phyloP scores from a whole-genome alignment of 2,113 vertebrate genomes.

The Etheostoma spectabile region DNA sequence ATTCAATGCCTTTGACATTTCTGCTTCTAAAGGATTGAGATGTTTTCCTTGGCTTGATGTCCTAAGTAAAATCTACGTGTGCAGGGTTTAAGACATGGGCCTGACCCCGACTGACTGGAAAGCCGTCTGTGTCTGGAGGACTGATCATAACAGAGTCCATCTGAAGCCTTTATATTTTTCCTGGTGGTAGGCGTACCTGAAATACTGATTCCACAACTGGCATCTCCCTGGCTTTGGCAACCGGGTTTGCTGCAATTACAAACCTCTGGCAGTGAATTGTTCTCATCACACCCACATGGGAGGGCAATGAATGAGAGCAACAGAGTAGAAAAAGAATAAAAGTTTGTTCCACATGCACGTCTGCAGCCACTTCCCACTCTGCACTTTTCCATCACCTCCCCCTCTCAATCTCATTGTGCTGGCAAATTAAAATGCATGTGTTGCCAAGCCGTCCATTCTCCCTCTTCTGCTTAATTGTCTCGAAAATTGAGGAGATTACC shows the following conservation, averaged over 20 bases:
- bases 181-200: conserved; percentile 50
- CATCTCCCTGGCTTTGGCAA: conserved; percentile 36
- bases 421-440: conserved; percentile 76
- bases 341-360: conserved; percentile 47
- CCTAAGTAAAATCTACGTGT: conserved; percentile 31
- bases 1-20: neutral
- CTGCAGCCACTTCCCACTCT: conserved; percentile 59
- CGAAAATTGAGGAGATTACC: conserved; percentile 81
- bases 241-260: conserved; percentile 60
- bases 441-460: conserved; percentile 79
- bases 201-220: conserved; percentile 35
- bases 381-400: conserved; percentile 63
- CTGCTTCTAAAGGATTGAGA: neutral
- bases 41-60: conserved; percentile 10
- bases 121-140: conserved; percentile 54
- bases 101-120: conserved; percentile 56
- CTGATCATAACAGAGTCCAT: conserved; percentile 57
- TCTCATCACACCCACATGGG: conserved; percentile 57
- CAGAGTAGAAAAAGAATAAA: conserved; percentile 38
- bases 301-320: conserved; percentile 57
- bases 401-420: conserved; percentile 67
- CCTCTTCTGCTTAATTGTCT: conserved; percentile 81
- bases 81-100: conserved; percentile 27
- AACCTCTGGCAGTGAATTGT: conserved; percentile 44
- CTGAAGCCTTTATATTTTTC: conserved; percentile 60